Evolutionary conservation across 2,888 invertebrate genomes (phyloP).

Genomic region (Steinernema carpocapsae): DNA sequence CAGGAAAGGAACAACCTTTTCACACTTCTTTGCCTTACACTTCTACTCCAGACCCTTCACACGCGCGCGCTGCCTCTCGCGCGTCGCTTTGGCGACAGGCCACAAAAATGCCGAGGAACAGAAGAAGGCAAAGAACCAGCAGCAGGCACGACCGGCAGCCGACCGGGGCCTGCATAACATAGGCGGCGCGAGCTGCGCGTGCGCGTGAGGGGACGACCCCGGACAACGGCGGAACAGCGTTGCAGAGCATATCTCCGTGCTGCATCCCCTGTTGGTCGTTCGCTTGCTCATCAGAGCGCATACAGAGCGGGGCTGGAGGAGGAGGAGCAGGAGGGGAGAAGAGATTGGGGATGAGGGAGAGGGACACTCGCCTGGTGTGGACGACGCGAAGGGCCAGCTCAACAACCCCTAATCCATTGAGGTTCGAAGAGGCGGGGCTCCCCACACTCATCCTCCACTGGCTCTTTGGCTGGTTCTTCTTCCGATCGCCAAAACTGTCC

Average conservation of each 20-base stretch:
- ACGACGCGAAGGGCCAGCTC: constrained; percentile 19
- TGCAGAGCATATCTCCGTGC: constrained; percentile 26
- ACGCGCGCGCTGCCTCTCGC: no score
- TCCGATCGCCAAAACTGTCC: no score
- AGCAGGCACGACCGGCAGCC: background rate
- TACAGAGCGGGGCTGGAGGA: background rate
- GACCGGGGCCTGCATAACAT: background rate
- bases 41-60: background rate
- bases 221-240: constrained; percentile 1
- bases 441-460: no score
- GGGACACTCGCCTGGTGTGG: background rate
- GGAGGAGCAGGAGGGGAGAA: background rate
- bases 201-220: constrained; percentile 16
- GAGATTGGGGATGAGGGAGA: background rate
- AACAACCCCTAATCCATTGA: constrained; percentile 31
- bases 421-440: background rate
- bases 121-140: constrained; percentile 8
- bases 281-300: constrained; percentile 30
- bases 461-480: no score
- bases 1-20: constrained; percentile 14
- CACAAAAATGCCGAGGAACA: constrained; percentile 12
- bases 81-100: background rate
- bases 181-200: constrained; percentile 20
- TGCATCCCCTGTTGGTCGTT: constrained; percentile 34
- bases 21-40: constrained; percentile 14